Evolutionary conservation across 2,888 invertebrate genomes (phyloP).

Genomic region (Tortrix viridana): DNA sequence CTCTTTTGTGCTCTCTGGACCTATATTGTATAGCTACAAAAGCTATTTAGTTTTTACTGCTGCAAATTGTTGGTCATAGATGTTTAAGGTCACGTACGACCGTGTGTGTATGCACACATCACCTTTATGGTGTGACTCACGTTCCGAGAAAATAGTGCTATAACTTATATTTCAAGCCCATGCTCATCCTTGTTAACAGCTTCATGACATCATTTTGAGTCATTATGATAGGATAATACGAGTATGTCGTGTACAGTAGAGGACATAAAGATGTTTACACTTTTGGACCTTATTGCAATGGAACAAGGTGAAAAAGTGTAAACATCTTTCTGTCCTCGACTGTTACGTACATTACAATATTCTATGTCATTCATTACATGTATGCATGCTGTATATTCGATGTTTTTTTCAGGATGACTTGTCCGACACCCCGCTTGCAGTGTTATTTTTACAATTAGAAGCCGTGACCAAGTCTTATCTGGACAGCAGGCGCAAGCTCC

Average conservation of each 20-base stretch:
- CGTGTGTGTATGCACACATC: neutral
- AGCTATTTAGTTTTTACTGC: neutral
- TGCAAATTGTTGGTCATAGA: neutral
- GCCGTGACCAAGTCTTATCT: constrained; percentile 68
- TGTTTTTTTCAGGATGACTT: constrained; percentile 70
- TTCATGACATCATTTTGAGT: constrained; percentile 6
- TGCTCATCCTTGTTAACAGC: constrained; percentile 6
- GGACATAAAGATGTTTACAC: too few relatives aligned
- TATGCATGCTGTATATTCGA: too few relatives aligned
- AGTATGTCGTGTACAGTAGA: too few relatives aligned
- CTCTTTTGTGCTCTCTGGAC: neutral
- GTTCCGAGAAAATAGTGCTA: constrained; percentile 1
- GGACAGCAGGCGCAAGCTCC: constrained; percentile 65
- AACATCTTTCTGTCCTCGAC: too few relatives aligned
- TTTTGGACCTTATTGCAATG: too few relatives aligned
- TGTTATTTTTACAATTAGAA: constrained; percentile 74
- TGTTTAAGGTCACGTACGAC: too few relatives aligned
- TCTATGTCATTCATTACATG: too few relatives aligned
- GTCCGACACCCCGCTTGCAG: constrained; percentile 73
- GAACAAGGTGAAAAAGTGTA: too few relatives aligned
- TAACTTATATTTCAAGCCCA: constrained; percentile 13
- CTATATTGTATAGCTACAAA: neutral
- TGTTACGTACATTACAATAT: too few relatives aligned
- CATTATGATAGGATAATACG: neutral
- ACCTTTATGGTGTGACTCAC: neutral